These are phyloP conservation scores for Drosophila sechellia DNA, from an alignment of 1,140 invertebrate genomes.

Conservation along the genomic window DNA sequence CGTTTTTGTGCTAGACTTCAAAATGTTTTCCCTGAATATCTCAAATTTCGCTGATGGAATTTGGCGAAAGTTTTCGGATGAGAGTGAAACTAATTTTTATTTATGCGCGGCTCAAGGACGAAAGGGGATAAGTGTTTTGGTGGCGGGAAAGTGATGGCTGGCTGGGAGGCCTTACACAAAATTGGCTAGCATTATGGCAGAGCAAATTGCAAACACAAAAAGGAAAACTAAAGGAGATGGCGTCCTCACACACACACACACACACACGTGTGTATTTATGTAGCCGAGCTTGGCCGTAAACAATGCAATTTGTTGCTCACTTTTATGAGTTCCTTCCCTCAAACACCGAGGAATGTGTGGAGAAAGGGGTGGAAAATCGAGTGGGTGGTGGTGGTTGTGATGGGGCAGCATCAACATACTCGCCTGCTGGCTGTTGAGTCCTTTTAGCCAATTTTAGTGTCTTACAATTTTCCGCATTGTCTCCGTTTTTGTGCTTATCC, in stretches of 20 bases:
- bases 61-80: constrained; percentile 32
- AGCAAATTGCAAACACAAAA: constrained; percentile 43
- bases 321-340: constrained; percentile 78
- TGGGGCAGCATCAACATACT: constrained; percentile 57
- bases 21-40: constrained; percentile 11
- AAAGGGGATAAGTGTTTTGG: constrained; percentile 19
- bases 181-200: constrained; percentile 54
- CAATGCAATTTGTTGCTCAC: constrained; percentile 83
- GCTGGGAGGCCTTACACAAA: constrained; percentile 35
- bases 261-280: background rate
- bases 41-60: constrained; percentile 11
- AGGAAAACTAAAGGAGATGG: constrained; percentile 14
- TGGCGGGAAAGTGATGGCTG: background rate
- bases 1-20: no score
- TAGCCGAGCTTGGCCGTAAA: constrained; percentile 54
- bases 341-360: constrained; percentile 26
- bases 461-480: constrained; percentile 79
- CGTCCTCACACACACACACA: constrained; percentile 2
- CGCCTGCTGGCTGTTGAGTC: constrained; percentile 53
- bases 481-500: constrained; percentile 70
- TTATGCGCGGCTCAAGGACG: constrained; percentile 33
- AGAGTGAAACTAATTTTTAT: constrained; percentile 67
- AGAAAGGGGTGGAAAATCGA: background rate
- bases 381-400: background rate
- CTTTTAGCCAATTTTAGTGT: constrained; percentile 79